Evolutionary conservation across 1,140 invertebrate species (phyloP), one percentile per base, ranked within the genome.

Genomic region (Bombus waltoni): DNA sequence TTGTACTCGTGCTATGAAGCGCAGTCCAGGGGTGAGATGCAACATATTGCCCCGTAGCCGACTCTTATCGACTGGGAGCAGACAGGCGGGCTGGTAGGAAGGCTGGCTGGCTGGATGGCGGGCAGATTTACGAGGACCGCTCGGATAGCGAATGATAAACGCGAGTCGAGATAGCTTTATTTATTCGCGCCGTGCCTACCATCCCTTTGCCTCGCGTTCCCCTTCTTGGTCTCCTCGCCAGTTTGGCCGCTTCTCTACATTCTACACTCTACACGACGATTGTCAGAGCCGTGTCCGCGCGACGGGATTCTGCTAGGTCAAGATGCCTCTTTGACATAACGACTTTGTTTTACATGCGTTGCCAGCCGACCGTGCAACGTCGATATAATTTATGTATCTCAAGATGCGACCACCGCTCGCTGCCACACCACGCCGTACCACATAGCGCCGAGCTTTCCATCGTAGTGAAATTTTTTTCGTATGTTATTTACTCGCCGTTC

Each of bases 81-180:
- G 93, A 94, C 93, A 93, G 90, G 86, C 92, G 85, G 86, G 85
- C 88, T 90, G 92, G 91, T 91, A 92, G 91, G 91, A 93, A 92
- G 92, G 92, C 88, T 92, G 91, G 93, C 90, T 89, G 91, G 91
- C 90, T 93, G 91, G 88, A 88, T 91, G 92, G 87, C 90, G 91
- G 92, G 93, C 94, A 95, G 94, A 95, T 95, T 95, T 95, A 95
- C 94, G 94, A 95, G 94, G 91, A 93, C 92, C 90, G 92, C 92
- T 93, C 91, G 94, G 94, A 95, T 95, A 95, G 94, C 92, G 93
- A 94, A 95, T 95, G 94, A 95, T 95, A 95, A 95, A 95, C 93
- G 94, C 91, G 89, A 91, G 91, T 90, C 91, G 93, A 95, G 94
- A 95, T 95, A 95, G 93, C 94, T 95, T 95, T 95, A 95, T 95